phyloP scores from a whole-genome alignment of 2,888 invertebrate species.

The Vannuccia rotundouncinata region DNA sequence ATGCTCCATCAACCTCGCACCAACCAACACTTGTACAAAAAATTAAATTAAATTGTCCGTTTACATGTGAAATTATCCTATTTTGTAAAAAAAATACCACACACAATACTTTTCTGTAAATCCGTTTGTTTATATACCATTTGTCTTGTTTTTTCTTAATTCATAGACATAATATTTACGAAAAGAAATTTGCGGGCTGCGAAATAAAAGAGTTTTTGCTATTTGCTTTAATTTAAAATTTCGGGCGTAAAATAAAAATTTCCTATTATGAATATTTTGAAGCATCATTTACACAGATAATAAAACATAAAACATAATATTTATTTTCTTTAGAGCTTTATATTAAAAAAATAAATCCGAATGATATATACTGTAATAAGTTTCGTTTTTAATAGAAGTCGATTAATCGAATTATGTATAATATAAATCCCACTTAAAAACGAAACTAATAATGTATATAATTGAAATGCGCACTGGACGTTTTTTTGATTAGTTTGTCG shows the following conservation, averaged over 20 bases:
- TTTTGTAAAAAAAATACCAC: conserved; percentile 6
- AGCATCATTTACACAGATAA: conserved; percentile 4
- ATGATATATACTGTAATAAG: too few species aligned
- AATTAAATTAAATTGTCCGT: conserved; percentile 15
- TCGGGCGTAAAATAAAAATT: background rate
- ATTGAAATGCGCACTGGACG: too few species aligned
- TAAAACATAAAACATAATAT: too few species aligned
- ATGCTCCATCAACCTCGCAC: background rate
- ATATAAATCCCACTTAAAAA: too few species aligned
- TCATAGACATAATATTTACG: conserved; percentile 22
- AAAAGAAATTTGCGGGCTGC: conserved; percentile 10
- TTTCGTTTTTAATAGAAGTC: too few species aligned
- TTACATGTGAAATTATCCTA: conserved; percentile 20
- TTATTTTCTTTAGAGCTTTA: too few species aligned
- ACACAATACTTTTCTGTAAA: conserved; percentile 5
- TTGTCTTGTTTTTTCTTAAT: conserved; percentile 9
- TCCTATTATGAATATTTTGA: conserved; percentile 8
- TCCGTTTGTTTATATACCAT: background rate
- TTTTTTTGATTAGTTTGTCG: too few species aligned
- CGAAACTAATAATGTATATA: too few species aligned
- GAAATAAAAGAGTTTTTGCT: conserved; percentile 17
- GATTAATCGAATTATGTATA: too few species aligned
- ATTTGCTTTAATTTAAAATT: conserved; percentile 14
- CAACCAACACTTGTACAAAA: conserved; percentile 5
- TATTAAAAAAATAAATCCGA: too few species aligned